phyloP scores from a whole-genome alignment of 1,140 invertebrate species.

The Pseudomyrmex dendroicus region DNA sequence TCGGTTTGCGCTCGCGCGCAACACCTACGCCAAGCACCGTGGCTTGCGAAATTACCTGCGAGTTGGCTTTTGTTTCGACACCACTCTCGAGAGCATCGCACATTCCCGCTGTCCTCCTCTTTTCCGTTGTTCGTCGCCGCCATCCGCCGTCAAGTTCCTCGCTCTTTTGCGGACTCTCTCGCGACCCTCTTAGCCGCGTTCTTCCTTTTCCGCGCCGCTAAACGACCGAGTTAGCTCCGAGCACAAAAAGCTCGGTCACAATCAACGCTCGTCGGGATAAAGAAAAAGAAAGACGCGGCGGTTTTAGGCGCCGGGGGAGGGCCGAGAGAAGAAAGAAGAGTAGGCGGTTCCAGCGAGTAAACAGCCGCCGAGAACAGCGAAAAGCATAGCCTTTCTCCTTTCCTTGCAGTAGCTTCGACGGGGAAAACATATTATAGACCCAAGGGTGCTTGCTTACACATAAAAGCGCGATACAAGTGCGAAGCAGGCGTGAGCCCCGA shows the following conservation, averaged over 20 bases:
- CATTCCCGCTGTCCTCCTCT: neutral
- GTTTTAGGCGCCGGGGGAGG: constrained; percentile 18
- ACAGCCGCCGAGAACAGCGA: constrained; percentile 27
- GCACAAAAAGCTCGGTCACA: constrained; percentile 72
- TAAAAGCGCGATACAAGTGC: constrained; percentile 35
- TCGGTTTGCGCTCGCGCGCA: neutral
- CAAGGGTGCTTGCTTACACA: constrained; percentile 23
- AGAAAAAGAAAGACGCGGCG: neutral
- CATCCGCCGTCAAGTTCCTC: neutral
- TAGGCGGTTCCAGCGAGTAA: constrained; percentile 20
- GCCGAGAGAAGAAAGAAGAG: constrained; percentile 10
- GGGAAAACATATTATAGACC: constrained; percentile 19
- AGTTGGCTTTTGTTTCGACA: constrained; percentile 44
- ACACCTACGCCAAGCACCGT: neutral
- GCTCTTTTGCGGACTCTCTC: neutral
- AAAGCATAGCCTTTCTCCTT: constrained; percentile 7
- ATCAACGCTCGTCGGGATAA: constrained; percentile 64
- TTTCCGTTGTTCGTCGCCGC: neutral
- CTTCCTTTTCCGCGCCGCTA: constrained; percentile 65
- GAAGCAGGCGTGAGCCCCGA: no score
- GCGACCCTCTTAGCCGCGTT: neutral
- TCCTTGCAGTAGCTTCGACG: neutral
- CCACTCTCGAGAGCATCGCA: neutral
- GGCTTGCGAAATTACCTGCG: constrained; percentile 56
- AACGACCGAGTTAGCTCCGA: constrained; percentile 69